Evolutionary conservation across 2,797 vertebrate species (phyloP).

Genomic region (Sebastes umbrosus): DNA sequence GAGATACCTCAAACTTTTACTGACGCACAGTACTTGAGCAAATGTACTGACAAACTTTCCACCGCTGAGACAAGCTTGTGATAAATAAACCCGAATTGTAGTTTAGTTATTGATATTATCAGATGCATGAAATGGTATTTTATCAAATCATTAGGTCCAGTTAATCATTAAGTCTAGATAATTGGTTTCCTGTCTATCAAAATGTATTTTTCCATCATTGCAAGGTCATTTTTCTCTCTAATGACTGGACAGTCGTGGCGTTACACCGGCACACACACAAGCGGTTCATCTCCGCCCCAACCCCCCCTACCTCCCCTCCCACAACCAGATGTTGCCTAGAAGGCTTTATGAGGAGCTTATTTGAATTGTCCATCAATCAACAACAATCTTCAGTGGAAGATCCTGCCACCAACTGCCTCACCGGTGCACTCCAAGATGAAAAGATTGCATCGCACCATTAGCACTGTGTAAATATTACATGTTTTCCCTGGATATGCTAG

Average conservation of each 20-base stretch:
- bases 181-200: conserved; percentile 4
- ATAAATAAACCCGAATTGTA: background rate
- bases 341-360: conserved; percentile 66
- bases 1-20: background rate
- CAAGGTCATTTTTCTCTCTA: conserved; percentile 49
- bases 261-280: conserved; percentile 11
- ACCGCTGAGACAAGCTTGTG: background rate
- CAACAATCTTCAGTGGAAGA: conserved; percentile 46
- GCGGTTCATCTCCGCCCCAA: conserved; percentile 34
- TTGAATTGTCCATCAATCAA: conserved; percentile 76
- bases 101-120: background rate
- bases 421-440: conserved; percentile 53
- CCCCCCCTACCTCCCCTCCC: conserved; percentile 6
- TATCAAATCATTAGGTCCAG: background rate
- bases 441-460: conserved; percentile 72
- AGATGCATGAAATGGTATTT: background rate
- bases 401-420: conserved; percentile 49
- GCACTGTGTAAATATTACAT: conserved; percentile 79
- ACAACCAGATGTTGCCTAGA: conserved; percentile 71
- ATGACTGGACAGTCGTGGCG: conserved; percentile 50
- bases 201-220: conserved; percentile 16
- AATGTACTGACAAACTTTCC: background rate
- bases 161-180: background rate
- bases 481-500: conserved; percentile 77
- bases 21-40: background rate